Evolutionary conservation across 2,113 vertebrate genomes (phyloP).

Genomic region (Dryoscopus gambensis): DNA sequence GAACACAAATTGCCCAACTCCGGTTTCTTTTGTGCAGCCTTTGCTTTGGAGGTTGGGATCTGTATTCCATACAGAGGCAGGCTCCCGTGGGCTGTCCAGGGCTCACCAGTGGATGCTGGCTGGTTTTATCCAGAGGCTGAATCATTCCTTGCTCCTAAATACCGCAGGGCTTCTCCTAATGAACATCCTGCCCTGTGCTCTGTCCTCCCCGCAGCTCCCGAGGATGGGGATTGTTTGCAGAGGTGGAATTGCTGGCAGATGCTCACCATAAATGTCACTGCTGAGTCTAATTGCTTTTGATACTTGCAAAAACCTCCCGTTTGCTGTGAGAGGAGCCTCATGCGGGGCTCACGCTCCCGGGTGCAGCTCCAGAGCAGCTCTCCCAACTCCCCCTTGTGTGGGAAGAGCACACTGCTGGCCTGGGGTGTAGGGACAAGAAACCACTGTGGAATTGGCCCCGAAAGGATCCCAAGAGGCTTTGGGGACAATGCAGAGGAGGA

Average conservation of each 20-base stretch:
- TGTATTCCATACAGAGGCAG: accelerated
- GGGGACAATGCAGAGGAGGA: not conserved
- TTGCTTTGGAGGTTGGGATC: not conserved
- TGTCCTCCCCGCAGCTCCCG: not conserved
- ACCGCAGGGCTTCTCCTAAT: not conserved
- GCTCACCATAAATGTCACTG: not conserved
- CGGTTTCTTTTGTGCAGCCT: not conserved
- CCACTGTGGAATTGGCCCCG: not conserved
- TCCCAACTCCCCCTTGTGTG: not conserved
- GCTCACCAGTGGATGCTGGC: not conserved
- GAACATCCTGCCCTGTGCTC: not conserved
- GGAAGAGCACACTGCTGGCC: not conserved
- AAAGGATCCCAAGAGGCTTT: not conserved
- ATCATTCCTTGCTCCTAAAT: not conserved
- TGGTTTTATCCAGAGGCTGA: not conserved
- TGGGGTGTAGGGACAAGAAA: not conserved
- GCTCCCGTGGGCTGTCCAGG: not conserved
- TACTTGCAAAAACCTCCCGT: not conserved
- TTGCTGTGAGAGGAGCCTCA: not conserved
- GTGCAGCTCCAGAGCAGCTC: not conserved
- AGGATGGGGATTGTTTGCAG: not conserved
- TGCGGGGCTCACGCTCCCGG: accelerated
- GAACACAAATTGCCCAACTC: not conserved
- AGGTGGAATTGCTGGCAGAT: not conserved
- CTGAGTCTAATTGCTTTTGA: not conserved